Evolutionary conservation across 92 coral and sea anemone genomes (phyloP), one percentile per base, ranked within the genome.

Genomic region (Diadumene lineata): DNA sequence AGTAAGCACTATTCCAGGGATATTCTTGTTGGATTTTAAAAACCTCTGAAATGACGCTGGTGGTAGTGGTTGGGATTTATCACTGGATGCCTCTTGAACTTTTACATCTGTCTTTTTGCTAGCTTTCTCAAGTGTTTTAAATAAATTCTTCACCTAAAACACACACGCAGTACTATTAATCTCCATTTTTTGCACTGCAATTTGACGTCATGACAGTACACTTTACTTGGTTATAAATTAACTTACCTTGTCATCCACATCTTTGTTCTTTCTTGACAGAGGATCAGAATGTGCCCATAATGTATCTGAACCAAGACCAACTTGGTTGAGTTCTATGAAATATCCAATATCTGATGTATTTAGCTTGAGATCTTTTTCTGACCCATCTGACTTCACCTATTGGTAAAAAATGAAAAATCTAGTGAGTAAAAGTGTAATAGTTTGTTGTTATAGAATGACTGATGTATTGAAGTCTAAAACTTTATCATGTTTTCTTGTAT

Each of bases 11-110:
- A 94, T 60, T 56, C 98, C 98, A 0, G 98, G 89, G 16, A 92
- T 84, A 11, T 8, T 46, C 21, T 43, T 53, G 73, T 86, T 34
- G 11, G 78, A 74, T 63, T 25, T 78, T n/a, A 94, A 82, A 68
- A 94, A 94, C 56, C 87, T 85, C 63, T 94, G 98, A 64, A 91
- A 92, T 13, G 98, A 94, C 10, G 98, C 92, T 7, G 98, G 98
- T 11, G 98, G 98, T 27, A 94, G 80, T 0, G 94, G 92, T 19
- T 74, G 82, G 28, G n/a, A 15, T 7, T 1, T 50, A 6, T 27
- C 1, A 0, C 27, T 7, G 0, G 90, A 66, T 0, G 98, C 88
- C 17, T 94, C 84, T 11, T 48, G 7, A 55, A 94, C 68, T 10
- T 69, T 21, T 46, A 94, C 56, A 11, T 73, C 69, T 11, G 72